A percentile compares a stretch with the other conserved stretches of the same genome.
Evolutionary conservation across 2,888 invertebrate species (phyloP).

Genomic region (Nymphalis urticae): DNA sequence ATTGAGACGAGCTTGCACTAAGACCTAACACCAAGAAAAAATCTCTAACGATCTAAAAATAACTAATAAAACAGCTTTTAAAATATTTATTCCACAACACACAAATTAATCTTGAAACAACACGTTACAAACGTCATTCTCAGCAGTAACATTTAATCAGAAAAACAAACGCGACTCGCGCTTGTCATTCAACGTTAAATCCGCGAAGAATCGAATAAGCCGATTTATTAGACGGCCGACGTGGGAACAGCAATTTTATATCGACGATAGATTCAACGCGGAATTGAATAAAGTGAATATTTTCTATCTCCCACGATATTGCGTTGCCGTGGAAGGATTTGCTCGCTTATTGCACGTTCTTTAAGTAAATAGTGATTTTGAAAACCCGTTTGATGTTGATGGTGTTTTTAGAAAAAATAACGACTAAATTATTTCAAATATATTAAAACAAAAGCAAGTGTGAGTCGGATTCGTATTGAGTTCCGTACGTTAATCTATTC

Average conservation of each 20-base stretch:
- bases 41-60: no score
- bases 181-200: conserved; percentile 19
- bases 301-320: conserved; percentile 8
- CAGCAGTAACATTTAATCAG: conserved; percentile 14
- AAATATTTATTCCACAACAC: background rate
- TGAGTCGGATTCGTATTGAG: no score
- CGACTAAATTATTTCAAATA: no score
- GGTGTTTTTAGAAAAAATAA: background rate
- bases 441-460: no score
- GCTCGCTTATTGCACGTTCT: conserved; percentile 1
- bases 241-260: conserved; percentile 56
- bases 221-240: conserved; percentile 54
- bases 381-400: background rate
- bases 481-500: no score
- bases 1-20: no score
- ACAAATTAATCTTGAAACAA: background rate
- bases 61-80: no score
- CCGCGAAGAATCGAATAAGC: conserved; percentile 47
- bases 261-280: conserved; percentile 42
- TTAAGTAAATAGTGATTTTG: conserved; percentile 7
- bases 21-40: no score
- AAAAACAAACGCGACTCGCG: conserved; percentile 18
- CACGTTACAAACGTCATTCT: conserved; percentile 9
- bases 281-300: conserved; percentile 51
- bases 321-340: conserved; percentile 3